Percentiles rank a stretch among this genome's conserved stretches.
Evolutionary conservation across 2,888 invertebrate genomes (phyloP).

Genomic region (Megalurothrips usitatus): DNA sequence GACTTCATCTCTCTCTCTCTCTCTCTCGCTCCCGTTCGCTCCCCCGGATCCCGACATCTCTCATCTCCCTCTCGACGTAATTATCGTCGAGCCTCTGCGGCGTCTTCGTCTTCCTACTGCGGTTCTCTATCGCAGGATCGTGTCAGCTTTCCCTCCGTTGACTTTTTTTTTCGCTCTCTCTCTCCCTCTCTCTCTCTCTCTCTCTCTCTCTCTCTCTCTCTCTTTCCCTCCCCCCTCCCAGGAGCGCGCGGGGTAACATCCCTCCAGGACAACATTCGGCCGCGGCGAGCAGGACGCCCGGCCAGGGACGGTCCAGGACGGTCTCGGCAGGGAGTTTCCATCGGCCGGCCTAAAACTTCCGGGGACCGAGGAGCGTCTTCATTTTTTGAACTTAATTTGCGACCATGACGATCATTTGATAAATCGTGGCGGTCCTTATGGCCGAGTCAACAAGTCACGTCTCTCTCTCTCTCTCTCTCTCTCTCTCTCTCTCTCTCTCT

Average conservation of each 20-base stretch:
- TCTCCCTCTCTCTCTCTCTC: not conserved
- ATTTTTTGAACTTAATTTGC: too few species aligned
- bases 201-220: not conserved
- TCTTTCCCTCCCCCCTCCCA: not conserved
- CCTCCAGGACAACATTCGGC: too few species aligned
- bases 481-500: not conserved
- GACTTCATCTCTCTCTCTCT: too few species aligned
- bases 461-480: too few species aligned
- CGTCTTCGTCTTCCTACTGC: not conserved
- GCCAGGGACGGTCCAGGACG: not conserved
- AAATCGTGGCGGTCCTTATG: too few species aligned
- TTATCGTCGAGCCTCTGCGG: not conserved
- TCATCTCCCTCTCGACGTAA: not conserved
- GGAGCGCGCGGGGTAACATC: not conserved
- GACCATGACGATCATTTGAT: too few species aligned
- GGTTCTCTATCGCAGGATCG: conserved; percentile 18
- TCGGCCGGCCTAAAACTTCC: too few species aligned
- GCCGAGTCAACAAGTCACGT: conserved; percentile 15
- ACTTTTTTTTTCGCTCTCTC: not conserved
- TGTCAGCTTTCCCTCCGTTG: conserved; percentile 1
- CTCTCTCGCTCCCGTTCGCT: not conserved
- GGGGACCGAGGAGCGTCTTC: too few species aligned
- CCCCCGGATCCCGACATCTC: not conserved
- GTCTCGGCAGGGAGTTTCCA: not conserved
- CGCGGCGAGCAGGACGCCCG: too few species aligned